A percentile compares a stretch with the other conserved stretches of the same genome.
These are phyloP conservation scores for Pogonognathellus flavescens DNA, from an alignment of 1,140 invertebrate species.

Conservation along the genomic window DNA sequence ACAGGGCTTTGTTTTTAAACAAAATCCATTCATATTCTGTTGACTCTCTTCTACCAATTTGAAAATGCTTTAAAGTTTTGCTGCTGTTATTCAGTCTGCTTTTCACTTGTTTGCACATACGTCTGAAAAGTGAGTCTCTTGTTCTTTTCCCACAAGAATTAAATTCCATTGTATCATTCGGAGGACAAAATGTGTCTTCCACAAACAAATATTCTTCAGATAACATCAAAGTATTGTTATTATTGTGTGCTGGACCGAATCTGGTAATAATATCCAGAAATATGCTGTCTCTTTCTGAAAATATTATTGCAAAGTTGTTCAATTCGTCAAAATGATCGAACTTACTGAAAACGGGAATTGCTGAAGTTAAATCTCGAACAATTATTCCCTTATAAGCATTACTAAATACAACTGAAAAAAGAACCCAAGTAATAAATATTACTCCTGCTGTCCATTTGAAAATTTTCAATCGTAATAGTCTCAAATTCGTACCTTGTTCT, in stretches of 20 bases:
- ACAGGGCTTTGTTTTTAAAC: neutral
- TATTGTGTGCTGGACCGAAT: no score
- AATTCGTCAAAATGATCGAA: neutral
- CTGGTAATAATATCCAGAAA: neutral
- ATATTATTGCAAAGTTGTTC: neutral
- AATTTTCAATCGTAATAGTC: neutral
- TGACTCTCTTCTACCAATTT: neutral
- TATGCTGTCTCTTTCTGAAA: neutral
- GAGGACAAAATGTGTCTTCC: no score
- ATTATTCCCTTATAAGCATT: neutral
- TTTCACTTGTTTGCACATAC: no score
- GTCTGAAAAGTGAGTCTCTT: no score
- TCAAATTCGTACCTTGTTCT: neutral
- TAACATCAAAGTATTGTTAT: no score
- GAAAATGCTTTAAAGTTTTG: no score
- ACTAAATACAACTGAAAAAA: neutral
- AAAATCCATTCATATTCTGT: neutral
- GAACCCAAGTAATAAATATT: neutral
- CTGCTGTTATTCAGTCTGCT: no score
- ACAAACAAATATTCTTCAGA: neutral
- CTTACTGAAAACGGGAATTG: neutral
- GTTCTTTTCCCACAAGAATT: no score
- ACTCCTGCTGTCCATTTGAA: neutral
- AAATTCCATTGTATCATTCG: no score
- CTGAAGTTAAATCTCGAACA: neutral